These are phyloP conservation scores for Leucoraja erinaceus DNA, from an alignment of 2,113 vertebrate species.

Conservation along the genomic window DNA sequence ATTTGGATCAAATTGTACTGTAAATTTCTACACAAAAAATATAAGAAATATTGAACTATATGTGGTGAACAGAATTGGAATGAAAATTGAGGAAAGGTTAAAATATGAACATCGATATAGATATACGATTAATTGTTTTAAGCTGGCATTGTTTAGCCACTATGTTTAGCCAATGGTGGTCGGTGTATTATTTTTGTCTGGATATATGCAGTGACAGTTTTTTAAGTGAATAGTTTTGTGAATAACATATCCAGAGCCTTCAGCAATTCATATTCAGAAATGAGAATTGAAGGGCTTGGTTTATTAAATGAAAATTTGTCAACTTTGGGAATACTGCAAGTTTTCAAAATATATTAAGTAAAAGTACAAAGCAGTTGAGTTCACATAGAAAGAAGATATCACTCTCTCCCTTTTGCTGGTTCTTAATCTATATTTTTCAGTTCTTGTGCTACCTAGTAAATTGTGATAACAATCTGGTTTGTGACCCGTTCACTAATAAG, in stretches of 20 bases:
- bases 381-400: background rate
- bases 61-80: background rate
- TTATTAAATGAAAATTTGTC: background rate
- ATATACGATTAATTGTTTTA: background rate
- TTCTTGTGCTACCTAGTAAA: background rate
- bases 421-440: background rate
- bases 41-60: background rate
- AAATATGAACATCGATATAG: background rate
- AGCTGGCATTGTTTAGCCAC: no score
- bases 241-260: background rate
- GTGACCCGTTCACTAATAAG: background rate
- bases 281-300: background rate
- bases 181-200: background rate
- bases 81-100: background rate
- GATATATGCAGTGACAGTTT: background rate
- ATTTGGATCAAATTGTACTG: background rate
- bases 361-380: background rate
- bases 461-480: background rate
- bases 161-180: background rate
- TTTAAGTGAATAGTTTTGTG: background rate
- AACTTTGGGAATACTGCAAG: background rate
- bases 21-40: background rate
- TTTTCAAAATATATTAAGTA: background rate
- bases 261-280: background rate
- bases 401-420: background rate